Conservation (phyloP, 2,888 invertebrate genomes). For the Nymphalis c-album region DNA sequence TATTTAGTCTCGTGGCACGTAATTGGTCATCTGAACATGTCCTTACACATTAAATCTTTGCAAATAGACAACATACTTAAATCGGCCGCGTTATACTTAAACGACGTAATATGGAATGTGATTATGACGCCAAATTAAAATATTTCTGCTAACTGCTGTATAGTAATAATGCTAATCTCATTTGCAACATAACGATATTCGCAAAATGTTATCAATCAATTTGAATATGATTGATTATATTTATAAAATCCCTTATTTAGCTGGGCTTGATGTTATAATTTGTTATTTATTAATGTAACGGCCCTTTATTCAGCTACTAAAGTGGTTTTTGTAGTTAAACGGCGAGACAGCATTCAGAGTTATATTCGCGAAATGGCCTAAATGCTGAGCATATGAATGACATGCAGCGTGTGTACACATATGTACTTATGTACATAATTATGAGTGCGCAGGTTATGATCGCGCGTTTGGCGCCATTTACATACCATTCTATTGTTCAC, state of each 20-base stretch:
- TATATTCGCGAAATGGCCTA: slow-evolving; percentile 19
- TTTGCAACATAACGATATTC: neutral
- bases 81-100: slow-evolving; percentile 10
- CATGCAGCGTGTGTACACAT: slow-evolving; percentile 17
- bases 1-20: slow-evolving; percentile 26
- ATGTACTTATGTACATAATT: slow-evolving; percentile 15
- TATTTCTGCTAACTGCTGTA: slow-evolving; percentile 9
- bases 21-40: slow-evolving; percentile 24
- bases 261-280: slow-evolving; percentile 2
- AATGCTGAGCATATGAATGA: slow-evolving; percentile 36
- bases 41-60: slow-evolving; percentile 16
- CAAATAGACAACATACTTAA: slow-evolving; percentile 19
- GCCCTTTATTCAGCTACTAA: neutral
- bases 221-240: slow-evolving; percentile 11
- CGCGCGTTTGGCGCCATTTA: slow-evolving; percentile 70
- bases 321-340: neutral
- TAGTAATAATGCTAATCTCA: neutral
- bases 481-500: slow-evolving; percentile 76
- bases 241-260: neutral
- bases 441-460: slow-evolving; percentile 69
- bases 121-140: slow-evolving; percentile 9
- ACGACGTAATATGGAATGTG: slow-evolving; percentile 12
- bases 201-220: slow-evolving; percentile 7
- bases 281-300: neutral
- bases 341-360: neutral